Conservation (phyloP, 2,888 invertebrate genomes). For the Periphyllus acericola region DNA sequence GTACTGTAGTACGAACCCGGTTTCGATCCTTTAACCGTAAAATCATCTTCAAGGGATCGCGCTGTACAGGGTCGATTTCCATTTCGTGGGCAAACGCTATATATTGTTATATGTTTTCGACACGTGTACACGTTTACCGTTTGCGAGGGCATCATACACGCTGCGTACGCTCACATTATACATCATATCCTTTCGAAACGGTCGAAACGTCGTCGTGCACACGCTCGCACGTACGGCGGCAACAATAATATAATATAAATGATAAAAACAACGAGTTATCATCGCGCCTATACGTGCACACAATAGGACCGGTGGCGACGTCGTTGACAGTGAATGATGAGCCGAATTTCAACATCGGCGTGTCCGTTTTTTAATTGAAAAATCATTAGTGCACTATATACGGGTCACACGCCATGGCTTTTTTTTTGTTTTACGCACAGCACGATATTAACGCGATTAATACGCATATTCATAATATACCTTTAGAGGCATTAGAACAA, state of each 20-base stretch:
- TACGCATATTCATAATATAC: neutral
- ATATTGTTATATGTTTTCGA: no score
- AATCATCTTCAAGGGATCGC: no score
- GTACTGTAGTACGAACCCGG: no score
- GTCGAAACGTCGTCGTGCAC: neutral
- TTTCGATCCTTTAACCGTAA: no score
- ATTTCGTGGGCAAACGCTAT: no score
- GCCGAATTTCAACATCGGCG: conserved; percentile 43
- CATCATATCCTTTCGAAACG: neutral
- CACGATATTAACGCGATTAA: neutral
- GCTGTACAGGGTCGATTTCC: no score
- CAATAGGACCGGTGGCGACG: conserved; percentile 19
- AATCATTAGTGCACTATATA: conserved; percentile 33
- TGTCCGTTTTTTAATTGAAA: conserved; percentile 57
- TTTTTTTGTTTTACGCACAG: conserved; percentile 14
- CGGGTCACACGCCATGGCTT: conserved; percentile 31
- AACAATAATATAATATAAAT: neutral
- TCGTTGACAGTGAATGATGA: conserved; percentile 59
- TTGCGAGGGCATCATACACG: neutral
- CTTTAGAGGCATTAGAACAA: neutral
- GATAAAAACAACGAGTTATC: neutral
- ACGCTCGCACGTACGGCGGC: neutral
- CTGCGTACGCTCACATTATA: neutral
- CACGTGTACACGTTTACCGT: no score
- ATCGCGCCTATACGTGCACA: neutral